These are phyloP conservation scores for Electrona antarctica DNA, from an alignment of 2,113 vertebrate genomes.

Conservation along the genomic window DNA sequence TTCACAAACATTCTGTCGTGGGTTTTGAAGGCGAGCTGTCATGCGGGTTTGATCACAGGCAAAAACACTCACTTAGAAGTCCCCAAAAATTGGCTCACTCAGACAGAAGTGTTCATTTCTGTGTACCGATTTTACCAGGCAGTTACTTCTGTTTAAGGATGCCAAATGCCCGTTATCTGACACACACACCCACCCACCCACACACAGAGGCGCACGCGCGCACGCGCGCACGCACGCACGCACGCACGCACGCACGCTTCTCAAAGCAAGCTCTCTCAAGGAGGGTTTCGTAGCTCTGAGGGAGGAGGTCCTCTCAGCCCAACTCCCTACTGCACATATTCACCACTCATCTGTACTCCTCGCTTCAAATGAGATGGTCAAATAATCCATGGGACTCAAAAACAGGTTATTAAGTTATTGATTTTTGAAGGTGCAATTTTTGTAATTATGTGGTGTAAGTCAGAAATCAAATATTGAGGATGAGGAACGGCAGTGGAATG, in stretches of 20 bases:
- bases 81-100: constrained; percentile 44
- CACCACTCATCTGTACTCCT: constrained; percentile 39
- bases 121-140: constrained; percentile 36
- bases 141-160: no score
- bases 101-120: constrained; percentile 44
- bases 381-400: constrained; percentile 30
- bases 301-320: constrained; percentile 38
- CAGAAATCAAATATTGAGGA: constrained; percentile 7
- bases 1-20: constrained; percentile 59
- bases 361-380: constrained; percentile 53
- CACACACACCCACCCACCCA: not conserved
- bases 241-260: constrained; percentile 48
- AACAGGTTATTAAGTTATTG: constrained; percentile 5
- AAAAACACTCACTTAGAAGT: constrained; percentile 55
- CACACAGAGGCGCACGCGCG: constrained; percentile 42
- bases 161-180: constrained; percentile 2
- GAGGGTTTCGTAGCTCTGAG: constrained; percentile 39
- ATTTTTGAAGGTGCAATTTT: constrained; percentile 3
- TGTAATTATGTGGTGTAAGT: constrained; percentile 19
- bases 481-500: not conserved
- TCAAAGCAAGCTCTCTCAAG: constrained; percentile 34
- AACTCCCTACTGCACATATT: constrained; percentile 18
- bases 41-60: constrained; percentile 77
- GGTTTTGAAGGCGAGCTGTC: constrained; percentile 73
- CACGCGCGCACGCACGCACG: constrained; percentile 55